Evolutionary conservation across 2,797 vertebrate genomes (phyloP).

Genomic region (Helicolenus hilgendorfi): DNA sequence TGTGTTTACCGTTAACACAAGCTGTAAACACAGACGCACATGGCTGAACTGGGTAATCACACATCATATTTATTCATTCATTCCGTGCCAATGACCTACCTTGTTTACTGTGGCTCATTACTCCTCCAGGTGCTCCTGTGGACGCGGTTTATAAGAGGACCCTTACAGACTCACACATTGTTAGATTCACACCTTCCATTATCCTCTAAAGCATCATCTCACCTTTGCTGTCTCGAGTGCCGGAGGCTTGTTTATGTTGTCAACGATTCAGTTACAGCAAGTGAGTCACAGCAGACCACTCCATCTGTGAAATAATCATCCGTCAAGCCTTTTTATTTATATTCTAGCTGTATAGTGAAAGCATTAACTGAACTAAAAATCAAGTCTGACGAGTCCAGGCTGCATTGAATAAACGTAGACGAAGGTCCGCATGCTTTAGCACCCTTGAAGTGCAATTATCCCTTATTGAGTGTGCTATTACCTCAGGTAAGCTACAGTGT

Average conservation of each 20-base stretch:
- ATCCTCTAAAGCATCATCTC: conserved; percentile 43
- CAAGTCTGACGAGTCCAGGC: background rate
- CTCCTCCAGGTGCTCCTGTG: conserved; percentile 37
- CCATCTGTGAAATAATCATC: conserved; percentile 20
- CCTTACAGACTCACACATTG: conserved; percentile 16
- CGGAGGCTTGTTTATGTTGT: conserved; percentile 53
- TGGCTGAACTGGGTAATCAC: conserved; percentile 7
- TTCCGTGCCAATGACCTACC: conserved; percentile 17
- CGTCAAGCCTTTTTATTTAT: conserved; percentile 35
- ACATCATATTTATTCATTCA: conserved; percentile 30
- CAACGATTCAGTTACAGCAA: conserved; percentile 50
- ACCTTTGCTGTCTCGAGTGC: conserved; percentile 41
- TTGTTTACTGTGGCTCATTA: conserved; percentile 10
- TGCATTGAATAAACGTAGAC: background rate
- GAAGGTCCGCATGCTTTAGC: too few relatives aligned
- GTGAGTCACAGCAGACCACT: conserved; percentile 59
- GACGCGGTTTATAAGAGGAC: background rate
- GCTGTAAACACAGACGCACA: conserved; percentile 25
- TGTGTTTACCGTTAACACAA: conserved; percentile 17
- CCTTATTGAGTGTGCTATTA: too few relatives aligned
- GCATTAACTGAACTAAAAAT: background rate
- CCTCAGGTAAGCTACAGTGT: too few relatives aligned
- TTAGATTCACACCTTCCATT: conserved; percentile 53
- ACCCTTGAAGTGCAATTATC: too few relatives aligned
- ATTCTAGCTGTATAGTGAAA: background rate